Evolutionary conservation across 2,888 invertebrate genomes (phyloP).

Genomic region (Diloba caeruleocephala): DNA sequence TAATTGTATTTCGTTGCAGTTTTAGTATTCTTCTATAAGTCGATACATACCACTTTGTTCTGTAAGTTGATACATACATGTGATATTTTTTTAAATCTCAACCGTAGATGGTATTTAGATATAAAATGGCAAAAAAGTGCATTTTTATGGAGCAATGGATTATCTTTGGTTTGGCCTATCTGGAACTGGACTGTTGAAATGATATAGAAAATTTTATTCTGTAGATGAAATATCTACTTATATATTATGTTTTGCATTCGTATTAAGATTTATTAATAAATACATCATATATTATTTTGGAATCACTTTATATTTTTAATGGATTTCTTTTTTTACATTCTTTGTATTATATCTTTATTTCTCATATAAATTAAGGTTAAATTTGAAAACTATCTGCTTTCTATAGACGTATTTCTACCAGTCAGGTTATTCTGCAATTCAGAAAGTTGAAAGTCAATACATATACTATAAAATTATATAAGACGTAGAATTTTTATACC

Average conservation of each 20-base stretch:
- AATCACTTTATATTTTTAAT: constrained; percentile 11
- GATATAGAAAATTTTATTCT: background rate
- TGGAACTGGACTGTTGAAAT: constrained; percentile 2
- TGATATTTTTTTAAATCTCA: too few relatives aligned
- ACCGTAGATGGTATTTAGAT: too few relatives aligned
- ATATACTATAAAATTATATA: too few relatives aligned
- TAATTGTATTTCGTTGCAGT: too few relatives aligned
- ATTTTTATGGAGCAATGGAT: constrained; percentile 29
- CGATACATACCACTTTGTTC: too few relatives aligned
- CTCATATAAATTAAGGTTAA: background rate
- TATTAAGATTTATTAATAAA: too few relatives aligned
- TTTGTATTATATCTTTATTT: constrained; percentile 1
- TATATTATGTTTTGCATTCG: constrained; percentile 5
- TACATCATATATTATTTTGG: background rate
- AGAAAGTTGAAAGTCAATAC: constrained; percentile 21
- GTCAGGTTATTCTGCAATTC: constrained; percentile 10
- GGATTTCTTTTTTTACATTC: background rate
- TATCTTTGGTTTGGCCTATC: constrained; percentile 37
- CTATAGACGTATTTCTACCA: constrained; percentile 7
- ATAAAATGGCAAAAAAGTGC: background rate
- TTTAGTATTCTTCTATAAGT: too few relatives aligned
- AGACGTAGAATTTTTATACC: constrained; percentile 57
- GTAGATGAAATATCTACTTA: background rate
- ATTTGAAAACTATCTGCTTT: constrained; percentile 10
- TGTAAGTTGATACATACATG: too few relatives aligned